Evolutionary conservation across 1,140 invertebrate genomes (phyloP).

Genomic region (Drosophila athabasca): DNA sequence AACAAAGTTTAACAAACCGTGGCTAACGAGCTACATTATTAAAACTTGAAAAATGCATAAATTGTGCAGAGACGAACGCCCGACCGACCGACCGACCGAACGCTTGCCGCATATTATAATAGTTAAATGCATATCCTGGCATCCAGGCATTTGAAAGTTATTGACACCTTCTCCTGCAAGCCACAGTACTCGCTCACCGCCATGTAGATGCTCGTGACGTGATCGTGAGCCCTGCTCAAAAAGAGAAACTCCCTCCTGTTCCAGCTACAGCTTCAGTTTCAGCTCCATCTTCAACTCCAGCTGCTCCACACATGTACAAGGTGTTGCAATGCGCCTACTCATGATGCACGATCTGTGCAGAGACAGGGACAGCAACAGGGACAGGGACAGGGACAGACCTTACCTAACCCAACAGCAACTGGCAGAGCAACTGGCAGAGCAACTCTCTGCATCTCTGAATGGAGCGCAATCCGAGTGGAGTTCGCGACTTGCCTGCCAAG

Average conservation of each 20-base stretch:
- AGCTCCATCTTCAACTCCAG: not conserved
- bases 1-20: constrained; percentile 83
- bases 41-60: constrained; percentile 82
- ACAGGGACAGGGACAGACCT: not conserved
- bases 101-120: constrained; percentile 52
- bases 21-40: constrained; percentile 82
- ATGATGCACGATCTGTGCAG: constrained; percentile 44
- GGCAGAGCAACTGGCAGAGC: not conserved
- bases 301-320: constrained; percentile 38
- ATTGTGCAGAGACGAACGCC: constrained; percentile 48
- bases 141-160: constrained; percentile 73
- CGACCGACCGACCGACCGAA: not conserved
- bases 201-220: constrained; percentile 29
- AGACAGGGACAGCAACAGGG: constrained; percentile 1
- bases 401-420: constrained; percentile 10
- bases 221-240: constrained; percentile 50
- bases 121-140: constrained; percentile 65
- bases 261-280: no score
- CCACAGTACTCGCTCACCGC: not conserved
- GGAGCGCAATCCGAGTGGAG: constrained; percentile 36
- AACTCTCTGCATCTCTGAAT: not conserved
- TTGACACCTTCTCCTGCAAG: constrained; percentile 69
- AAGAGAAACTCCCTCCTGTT: constrained; percentile 7
- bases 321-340: constrained; percentile 47
- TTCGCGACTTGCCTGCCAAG: constrained; percentile 76